Base-by-base conservation (phyloP, 35 echinoderm and acorn worm species). In the Heliocidaris erythrogramma region DNA sequence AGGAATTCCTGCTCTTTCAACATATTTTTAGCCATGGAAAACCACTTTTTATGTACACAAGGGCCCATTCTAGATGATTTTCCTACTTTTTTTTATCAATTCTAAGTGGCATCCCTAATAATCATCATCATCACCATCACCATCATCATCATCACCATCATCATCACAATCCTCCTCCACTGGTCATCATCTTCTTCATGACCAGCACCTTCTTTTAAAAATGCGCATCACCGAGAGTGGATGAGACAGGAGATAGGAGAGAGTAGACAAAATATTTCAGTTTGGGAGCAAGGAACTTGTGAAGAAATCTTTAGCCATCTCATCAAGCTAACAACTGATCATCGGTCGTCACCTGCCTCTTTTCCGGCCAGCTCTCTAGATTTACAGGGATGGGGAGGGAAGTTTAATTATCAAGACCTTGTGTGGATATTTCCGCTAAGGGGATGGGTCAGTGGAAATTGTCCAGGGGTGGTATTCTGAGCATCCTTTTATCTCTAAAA, bases 351-450 rank as follows among this genome's bases (percentile, higher is more conserved):
- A 88, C 86, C 86, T 88, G 86, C 47, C 86, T 48, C 31, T 88
- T 29, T 48, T 88, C 86, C 86, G 86, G 47, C 47, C 9, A 35
- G 31, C 13, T 35, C 47, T 35, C 47, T 35, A 35, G 86, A 9
- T 88, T 88, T 32, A 35, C 13, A 88, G 47, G 60, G 60, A 69
- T 27, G 16, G 60, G 86, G 47, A 5, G 29, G 86, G 86, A 88
- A 88, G 86, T 88, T 88, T 88, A 88, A 88, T 88, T 88, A 88
- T 88, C 31, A 35, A 12, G 30, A 48, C 47, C 86, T 32, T 88
- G 86, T 32, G 31, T 35, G 47, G 86, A 88, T 88, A 88, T 88
- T 88, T 88, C 86, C 86, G 86, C 31, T 48, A 48, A 31, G 86
- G 86, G 86, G 86, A 88, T 88, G 86, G 47, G 86, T 88, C 47